Percentiles rank a stretch among this genome's conserved stretches.
These are phyloP conservation scores for Pocillopora verrucosa DNA, from an alignment of 64 coral and sea anemone genomes.

Conservation along the genomic window DNA sequence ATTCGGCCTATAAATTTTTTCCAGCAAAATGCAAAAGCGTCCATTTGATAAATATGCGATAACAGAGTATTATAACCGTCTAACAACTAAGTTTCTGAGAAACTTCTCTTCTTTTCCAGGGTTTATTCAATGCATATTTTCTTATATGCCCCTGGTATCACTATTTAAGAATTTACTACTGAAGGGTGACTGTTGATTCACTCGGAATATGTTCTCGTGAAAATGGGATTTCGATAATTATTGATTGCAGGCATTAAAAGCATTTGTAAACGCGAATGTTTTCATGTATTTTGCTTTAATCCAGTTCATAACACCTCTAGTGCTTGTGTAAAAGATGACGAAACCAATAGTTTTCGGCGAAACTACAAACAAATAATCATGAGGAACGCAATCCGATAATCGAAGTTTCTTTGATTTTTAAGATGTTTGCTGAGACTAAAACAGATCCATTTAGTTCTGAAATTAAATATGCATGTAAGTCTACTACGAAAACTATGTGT, in stretches of 20 bases:
- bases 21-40: neutral
- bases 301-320: too few relatives aligned
- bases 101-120: neutral
- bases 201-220: too few relatives aligned
- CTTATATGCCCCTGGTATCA: neutral
- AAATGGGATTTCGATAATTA: too few relatives aligned
- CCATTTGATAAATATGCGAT: neutral
- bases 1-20: too few relatives aligned
- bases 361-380: neutral
- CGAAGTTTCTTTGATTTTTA: neutral
- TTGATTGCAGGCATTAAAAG: too few relatives aligned
- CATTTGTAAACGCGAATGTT: too few relatives aligned
- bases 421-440: neutral
- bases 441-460: neutral
- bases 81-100: neutral
- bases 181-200: too few relatives aligned
- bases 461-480: slow-evolving; percentile 8
- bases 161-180: too few relatives aligned
- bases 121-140: neutral
- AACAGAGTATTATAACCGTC: neutral
- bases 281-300: too few relatives aligned
- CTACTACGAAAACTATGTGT: neutral
- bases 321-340: too few relatives aligned
- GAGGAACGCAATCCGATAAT: too few relatives aligned
- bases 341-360: neutral